Percentiles rank a stretch among this genome's conserved stretches.
Evolutionary conservation across 1,140 invertebrate species (phyloP).

Genomic region (Penaeus chinensis): DNA sequence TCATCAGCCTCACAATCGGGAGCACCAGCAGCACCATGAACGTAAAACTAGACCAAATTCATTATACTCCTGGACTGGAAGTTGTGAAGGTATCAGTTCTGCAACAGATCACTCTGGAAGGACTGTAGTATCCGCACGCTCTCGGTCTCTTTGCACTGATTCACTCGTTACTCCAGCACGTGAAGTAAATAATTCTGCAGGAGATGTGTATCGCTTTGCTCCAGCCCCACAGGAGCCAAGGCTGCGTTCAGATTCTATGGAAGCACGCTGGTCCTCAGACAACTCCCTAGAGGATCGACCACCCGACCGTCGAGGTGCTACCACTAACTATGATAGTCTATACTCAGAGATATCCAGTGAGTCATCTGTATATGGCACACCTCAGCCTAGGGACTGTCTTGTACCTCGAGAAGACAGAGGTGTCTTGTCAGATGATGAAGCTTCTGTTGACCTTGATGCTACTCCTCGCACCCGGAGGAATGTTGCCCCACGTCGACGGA

Average conservation of each 20-base stretch:
- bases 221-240: conserved; percentile 41
- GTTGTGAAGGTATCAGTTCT: conserved; percentile 39
- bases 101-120: conserved; percentile 50
- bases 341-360: conserved; percentile 54
- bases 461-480: conserved; percentile 31
- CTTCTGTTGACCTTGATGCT: conserved; percentile 49
- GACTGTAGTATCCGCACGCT: conserved; percentile 48
- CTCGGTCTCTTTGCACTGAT: conserved; percentile 55
- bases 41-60: conserved; percentile 45
- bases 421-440: conserved; percentile 50
- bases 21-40: conserved; percentile 9
- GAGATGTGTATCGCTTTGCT: conserved; percentile 52
- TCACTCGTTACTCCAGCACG: conserved; percentile 54
- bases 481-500: conserved; percentile 38
- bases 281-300: conserved; percentile 56
- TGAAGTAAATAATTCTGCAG: conserved; percentile 29
- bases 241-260: conserved; percentile 51
- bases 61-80: conserved; percentile 42
- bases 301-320: conserved; percentile 10
- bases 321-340: conserved; percentile 50
- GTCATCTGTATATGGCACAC: conserved; percentile 55
- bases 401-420: conserved; percentile 47
- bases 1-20: background rate
- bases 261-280: conserved; percentile 56
- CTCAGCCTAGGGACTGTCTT: conserved; percentile 32